Evolutionary conservation across 2,113 vertebrate species (phyloP).

Genomic region (Stigmatopora nigra): DNA sequence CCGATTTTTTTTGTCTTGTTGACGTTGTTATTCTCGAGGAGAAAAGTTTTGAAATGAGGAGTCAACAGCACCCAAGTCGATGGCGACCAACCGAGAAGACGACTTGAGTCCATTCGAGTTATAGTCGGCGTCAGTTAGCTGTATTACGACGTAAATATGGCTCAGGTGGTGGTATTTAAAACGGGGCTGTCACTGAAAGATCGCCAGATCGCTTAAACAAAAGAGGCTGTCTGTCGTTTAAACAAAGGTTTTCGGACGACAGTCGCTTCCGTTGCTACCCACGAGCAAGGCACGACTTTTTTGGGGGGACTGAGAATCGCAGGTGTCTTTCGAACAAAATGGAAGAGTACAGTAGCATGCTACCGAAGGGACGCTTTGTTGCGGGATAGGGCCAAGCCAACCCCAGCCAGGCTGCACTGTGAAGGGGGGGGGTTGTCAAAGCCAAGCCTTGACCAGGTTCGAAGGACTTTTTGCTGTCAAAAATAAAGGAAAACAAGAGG

Average conservation of each 20-base stretch:
- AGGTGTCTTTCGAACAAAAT: slow-evolving; percentile 47
- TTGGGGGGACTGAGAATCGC: not conserved
- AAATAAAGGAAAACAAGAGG: slow-evolving; percentile 15
- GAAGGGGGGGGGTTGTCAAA: slow-evolving; percentile 9
- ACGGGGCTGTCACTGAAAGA: slow-evolving; percentile 25
- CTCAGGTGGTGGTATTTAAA: slow-evolving; percentile 47
- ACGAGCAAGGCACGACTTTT: not conserved
- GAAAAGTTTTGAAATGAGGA: slow-evolving; percentile 54
- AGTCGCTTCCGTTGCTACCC: not conserved
- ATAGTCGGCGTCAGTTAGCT: not conserved
- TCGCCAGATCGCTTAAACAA: slow-evolving; percentile 22
- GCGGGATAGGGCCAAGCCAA: slow-evolving; percentile 61
- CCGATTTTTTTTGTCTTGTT: not conserved
- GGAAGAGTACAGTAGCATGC: slow-evolving; percentile 60
- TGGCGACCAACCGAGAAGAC: slow-evolving; percentile 20
- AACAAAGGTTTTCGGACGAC: not conserved
- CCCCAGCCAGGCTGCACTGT: slow-evolving; percentile 51
- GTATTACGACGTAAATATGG: slow-evolving; percentile 29
- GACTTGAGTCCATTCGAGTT: not conserved
- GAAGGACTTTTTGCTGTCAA: slow-evolving; percentile 26
- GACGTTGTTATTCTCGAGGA: slow-evolving; percentile 34
- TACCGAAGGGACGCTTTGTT: slow-evolving; percentile 68
- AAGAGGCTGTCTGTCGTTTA: not conserved
- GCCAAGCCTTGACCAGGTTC: not conserved
- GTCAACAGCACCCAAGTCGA: slow-evolving; percentile 36